Evolutionary conservation across 2,888 invertebrate genomes (phyloP).

Genomic region (Diploptera punctata): DNA sequence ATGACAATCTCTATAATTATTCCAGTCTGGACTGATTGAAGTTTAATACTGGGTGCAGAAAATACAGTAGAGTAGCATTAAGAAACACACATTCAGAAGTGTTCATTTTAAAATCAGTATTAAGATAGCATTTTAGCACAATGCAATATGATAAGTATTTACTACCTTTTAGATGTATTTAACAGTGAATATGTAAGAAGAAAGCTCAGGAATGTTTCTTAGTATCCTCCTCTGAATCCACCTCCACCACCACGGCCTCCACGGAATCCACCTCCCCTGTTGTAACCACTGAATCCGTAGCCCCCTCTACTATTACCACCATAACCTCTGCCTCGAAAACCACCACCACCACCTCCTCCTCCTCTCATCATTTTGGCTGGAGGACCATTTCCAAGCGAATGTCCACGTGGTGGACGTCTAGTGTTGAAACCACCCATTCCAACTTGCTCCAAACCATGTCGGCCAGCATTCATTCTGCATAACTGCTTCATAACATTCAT

Average conservation of each 20-base stretch:
- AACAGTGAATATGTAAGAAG: background rate
- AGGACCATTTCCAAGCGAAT: constrained; percentile 46
- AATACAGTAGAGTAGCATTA: background rate
- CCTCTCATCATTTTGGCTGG: constrained; percentile 56
- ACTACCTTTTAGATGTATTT: background rate
- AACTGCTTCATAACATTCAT: constrained; percentile 74
- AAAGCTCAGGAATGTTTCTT: background rate
- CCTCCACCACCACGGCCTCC: constrained; percentile 43
- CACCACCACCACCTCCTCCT: constrained; percentile 54
- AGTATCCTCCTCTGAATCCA: constrained; percentile 19
- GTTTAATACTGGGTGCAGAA: no score
- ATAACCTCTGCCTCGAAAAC: constrained; percentile 42
- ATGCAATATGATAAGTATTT: background rate
- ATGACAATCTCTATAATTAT: no score
- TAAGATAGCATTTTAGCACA: background rate
- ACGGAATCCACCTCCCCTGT: constrained; percentile 43
- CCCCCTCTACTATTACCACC: constrained; percentile 39
- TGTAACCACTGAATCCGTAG: constrained; percentile 47
- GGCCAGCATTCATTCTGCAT: constrained; percentile 79
- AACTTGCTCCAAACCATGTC: constrained; percentile 67
- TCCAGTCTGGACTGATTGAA: no score
- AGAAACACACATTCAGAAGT: background rate
- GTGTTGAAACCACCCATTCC: constrained; percentile 49
- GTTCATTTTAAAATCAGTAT: background rate
- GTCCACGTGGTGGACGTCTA: constrained; percentile 53